Evolutionary conservation across 2,888 invertebrate genomes (phyloP).

Genomic region (Ochropleura plecta): DNA sequence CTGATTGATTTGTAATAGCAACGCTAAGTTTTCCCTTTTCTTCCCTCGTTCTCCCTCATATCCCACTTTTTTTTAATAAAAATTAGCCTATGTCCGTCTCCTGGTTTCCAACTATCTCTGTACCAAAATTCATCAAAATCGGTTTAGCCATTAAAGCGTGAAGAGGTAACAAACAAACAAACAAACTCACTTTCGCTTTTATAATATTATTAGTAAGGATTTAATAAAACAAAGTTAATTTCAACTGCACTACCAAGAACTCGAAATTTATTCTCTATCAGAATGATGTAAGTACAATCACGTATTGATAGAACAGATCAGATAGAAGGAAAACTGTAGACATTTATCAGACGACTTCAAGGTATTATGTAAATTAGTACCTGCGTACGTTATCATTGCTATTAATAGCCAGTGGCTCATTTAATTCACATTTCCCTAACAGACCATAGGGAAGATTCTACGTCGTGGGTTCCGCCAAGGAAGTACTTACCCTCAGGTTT

Average conservation of each 20-base stretch:
- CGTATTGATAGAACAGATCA: slow-evolving; percentile 13
- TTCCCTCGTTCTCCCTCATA: no score
- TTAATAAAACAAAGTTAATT: no score
- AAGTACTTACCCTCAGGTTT: slow-evolving; percentile 24
- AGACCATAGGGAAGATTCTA: not conserved
- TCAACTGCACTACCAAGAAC: not conserved
- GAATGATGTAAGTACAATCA: not conserved
- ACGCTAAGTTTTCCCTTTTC: no score
- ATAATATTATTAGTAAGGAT: no score
- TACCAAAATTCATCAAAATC: no score
- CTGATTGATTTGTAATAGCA: no score
- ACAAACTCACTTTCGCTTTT: no score
- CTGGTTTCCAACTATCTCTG: no score
- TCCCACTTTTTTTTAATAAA: no score
- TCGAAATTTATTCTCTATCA: not conserved
- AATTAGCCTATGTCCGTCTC: no score
- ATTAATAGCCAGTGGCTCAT: slow-evolving; percentile 26
- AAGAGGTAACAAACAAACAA: no score
- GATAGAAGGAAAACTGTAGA: slow-evolving; percentile 23
- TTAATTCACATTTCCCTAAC: slow-evolving; percentile 10
- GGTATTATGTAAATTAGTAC: slow-evolving; percentile 38
- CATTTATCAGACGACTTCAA: slow-evolving; percentile 15
- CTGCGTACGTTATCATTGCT: slow-evolving; percentile 16
- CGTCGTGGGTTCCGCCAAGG: not conserved
- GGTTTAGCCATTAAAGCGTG: no score